Evolutionary conservation across 2,797 vertebrate species (phyloP), one percentile per base, ranked within the genome.

Genomic region (Macroramphosus scolopax): DNA sequence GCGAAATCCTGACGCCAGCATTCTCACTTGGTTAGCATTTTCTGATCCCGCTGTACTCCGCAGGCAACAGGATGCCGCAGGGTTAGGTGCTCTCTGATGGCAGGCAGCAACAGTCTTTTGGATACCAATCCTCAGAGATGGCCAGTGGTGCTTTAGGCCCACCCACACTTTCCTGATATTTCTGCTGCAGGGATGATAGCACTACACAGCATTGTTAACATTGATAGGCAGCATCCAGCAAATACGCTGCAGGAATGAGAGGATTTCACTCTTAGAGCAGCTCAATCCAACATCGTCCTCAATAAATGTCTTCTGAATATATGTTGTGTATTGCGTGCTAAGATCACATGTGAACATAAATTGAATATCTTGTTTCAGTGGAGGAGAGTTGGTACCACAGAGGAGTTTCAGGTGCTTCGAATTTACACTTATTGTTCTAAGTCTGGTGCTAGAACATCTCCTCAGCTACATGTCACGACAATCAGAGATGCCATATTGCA

Each of bases 1-100:
- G 69, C 48, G 56, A 80, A 82, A 76, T 34, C 73, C 78, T 76
- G 71, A 81, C 71, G 28, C 63, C 65, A 83, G 80, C 75, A 78
- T 65, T 76, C 64, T 67, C 10, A 72, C 77, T 62, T 50, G 56
- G 48, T 75, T 70, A 50, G 66, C 73, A 32, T 65, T 69, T 73
- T 64, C 40, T 63, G 53, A 59, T 52, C 34, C 20, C 3, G 10
- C 36, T 57, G 31, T 34, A 25, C 50, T 58, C 70, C 44, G 35
- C 37, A 26, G 36, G 35, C 65, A 29, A 39, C 32, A 8, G 64
- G 44, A 51, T 38, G 28, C 29, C 73, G 48, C 8, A 12, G 17
- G 31, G 61, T 43, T 34, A 16, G 59, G 39, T 30, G 43, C 40
- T 28, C 34, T 50, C 39, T 40, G 33, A 38, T 34, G 3, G 24